These are phyloP conservation scores for Petrocephalus zakoni DNA, from an alignment of 2,113 vertebrate genomes.

Conservation along the genomic window DNA sequence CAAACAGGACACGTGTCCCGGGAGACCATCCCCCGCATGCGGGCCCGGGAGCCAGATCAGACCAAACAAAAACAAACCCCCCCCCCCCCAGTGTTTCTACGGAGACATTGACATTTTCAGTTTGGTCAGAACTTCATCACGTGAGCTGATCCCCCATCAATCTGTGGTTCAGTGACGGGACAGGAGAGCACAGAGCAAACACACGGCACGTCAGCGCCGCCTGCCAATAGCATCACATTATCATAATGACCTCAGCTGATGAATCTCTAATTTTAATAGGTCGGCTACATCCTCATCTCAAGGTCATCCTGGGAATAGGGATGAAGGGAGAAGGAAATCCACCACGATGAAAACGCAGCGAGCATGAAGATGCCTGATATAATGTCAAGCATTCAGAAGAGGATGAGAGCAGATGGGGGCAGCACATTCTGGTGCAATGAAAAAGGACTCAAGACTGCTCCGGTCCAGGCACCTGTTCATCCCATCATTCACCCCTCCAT, in stretches of 20 bases:
- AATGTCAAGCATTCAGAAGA: background rate
- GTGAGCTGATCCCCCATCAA: background rate
- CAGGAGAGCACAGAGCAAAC: background rate
- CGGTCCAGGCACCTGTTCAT: background rate
- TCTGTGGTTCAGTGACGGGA: background rate
- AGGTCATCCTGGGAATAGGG: background rate
- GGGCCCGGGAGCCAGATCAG: background rate
- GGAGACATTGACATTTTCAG: background rate
- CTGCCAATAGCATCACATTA: background rate
- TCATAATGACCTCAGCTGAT: background rate
- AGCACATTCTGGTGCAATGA: background rate
- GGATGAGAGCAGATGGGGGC: background rate
- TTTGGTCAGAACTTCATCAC: background rate
- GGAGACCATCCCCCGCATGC: background rate
- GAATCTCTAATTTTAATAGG: background rate
- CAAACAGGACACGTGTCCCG: background rate
- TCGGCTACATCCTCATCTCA: background rate
- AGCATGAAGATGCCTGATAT: background rate
- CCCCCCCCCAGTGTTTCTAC: background rate
- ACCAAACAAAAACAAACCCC: background rate
- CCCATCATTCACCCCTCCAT: background rate
- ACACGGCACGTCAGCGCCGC: background rate
- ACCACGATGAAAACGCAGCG: background rate
- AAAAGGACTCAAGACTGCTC: background rate
- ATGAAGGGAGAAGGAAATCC: background rate